Percentiles rank a stretch among this genome's conserved stretches.
Evolutionary conservation across 2,113 vertebrate genomes (phyloP).

Genomic region (Toxotes chatareus): DNA sequence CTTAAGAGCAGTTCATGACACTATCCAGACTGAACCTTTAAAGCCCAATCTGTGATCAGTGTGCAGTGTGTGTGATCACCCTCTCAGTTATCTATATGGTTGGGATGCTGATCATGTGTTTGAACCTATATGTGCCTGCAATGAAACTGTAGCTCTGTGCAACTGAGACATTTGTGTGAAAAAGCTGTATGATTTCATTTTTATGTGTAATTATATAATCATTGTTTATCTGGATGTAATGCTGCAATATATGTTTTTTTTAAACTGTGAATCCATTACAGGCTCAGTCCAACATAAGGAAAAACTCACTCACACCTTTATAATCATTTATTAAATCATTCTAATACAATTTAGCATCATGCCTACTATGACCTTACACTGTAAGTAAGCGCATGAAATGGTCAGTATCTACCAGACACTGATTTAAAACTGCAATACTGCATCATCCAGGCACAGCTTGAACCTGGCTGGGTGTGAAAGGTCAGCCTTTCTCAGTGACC

Average conservation of each 20-base stretch:
- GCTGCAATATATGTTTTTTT: not conserved
- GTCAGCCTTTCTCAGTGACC: conserved; percentile 24
- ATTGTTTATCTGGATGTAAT: not conserved
- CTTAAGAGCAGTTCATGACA: not conserved
- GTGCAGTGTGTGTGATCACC: not conserved
- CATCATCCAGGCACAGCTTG: not conserved
- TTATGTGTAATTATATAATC: no score
- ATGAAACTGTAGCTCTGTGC: not conserved
- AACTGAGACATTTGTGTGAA: not conserved
- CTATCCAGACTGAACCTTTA: not conserved
- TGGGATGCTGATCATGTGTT: not conserved
- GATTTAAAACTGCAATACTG: not conserved
- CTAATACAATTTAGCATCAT: not conserved
- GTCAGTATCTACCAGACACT: not conserved
- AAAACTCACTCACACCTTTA: not conserved
- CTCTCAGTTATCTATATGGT: not conserved
- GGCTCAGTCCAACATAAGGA: not conserved
- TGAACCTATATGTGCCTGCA: not conserved
- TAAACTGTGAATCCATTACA: not conserved
- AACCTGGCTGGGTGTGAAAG: conserved; percentile 21
- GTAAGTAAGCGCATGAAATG: not conserved
- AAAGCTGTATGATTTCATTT: not conserved
- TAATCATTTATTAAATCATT: not conserved
- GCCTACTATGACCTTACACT: not conserved
- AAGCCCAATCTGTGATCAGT: not conserved